phyloP scores from a whole-genome alignment of 2,797 vertebrate genomes.

The Enteromius thamalakanensis region DNA sequence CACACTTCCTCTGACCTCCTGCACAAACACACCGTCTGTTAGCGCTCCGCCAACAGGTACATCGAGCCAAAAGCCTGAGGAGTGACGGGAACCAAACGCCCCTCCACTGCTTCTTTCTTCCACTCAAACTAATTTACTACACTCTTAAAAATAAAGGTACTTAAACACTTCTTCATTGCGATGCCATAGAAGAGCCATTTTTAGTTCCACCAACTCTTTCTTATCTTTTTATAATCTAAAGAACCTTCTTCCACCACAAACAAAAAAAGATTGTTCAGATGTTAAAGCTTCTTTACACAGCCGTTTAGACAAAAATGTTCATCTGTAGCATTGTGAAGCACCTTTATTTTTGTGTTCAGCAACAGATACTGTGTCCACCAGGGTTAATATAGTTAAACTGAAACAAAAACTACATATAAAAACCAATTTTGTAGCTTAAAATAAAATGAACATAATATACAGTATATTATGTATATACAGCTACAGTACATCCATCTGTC shows the following conservation, averaged over 20 bases:
- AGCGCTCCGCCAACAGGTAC: slow-evolving; percentile 80
- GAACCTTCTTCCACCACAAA: too few species aligned
- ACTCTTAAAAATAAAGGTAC: too few species aligned
- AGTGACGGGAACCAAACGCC: slow-evolving; percentile 74
- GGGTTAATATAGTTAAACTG: neutral
- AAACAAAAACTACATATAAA: neutral
- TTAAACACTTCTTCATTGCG: too few species aligned
- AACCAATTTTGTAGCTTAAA: neutral
- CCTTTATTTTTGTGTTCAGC: too few species aligned
- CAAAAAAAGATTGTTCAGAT: too few species aligned
- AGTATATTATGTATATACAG: neutral
- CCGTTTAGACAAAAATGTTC: too few species aligned
- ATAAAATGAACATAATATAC: neutral
- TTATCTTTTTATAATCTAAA: too few species aligned
- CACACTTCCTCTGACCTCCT: slow-evolving; percentile 78
- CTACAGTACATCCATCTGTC: slow-evolving; percentile 34
- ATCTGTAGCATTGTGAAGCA: too few species aligned
- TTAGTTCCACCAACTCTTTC: too few species aligned
- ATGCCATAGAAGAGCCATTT: too few species aligned
- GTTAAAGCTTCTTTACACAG: too few species aligned
- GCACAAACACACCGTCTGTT: slow-evolving; percentile 84
- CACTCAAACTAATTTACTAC: slow-evolving; percentile 39
- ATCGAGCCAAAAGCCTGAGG: slow-evolving; percentile 64
- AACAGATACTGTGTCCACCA: neutral
- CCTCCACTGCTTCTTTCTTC: slow-evolving; percentile 68